phyloP scores from a whole-genome alignment of 2,113 vertebrate species.

The Lota lota region DNA sequence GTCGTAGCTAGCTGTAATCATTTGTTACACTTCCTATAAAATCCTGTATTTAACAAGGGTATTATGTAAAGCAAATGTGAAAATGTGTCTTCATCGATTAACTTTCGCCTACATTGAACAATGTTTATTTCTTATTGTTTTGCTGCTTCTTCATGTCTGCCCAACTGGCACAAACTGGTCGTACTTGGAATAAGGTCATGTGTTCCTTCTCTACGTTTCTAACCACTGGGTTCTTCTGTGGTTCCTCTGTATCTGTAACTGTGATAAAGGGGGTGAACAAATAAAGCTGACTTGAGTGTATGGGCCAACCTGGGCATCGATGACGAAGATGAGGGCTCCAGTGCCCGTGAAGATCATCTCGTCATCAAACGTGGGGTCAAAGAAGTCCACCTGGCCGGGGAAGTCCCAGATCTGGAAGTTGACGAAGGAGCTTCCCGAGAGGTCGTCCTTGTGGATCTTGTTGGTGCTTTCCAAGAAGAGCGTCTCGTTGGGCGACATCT shows the following conservation, averaged over 20 bases:
- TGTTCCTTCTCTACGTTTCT: too few relatives aligned
- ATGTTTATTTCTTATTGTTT: too few relatives aligned
- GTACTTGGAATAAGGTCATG: not conserved
- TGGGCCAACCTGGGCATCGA: slow-evolving; percentile 87
- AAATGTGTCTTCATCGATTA: too few relatives aligned
- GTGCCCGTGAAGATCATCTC: slow-evolving; percentile 98
- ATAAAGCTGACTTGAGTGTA: not conserved
- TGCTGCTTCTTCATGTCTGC: too few relatives aligned
- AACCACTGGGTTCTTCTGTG: too few relatives aligned
- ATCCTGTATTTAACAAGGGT: too few relatives aligned
- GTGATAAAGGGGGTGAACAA: not conserved
- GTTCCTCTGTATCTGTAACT: not conserved
- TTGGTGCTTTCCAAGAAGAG: slow-evolving; percentile 94
- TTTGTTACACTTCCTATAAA: too few relatives aligned
- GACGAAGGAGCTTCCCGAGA: slow-evolving; percentile 92
- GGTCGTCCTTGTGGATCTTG: slow-evolving; percentile 94
- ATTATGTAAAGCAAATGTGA: too few relatives aligned
- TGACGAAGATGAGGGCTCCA: slow-evolving; percentile 95
- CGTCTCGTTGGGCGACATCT: slow-evolving; percentile 97
- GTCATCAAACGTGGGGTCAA: slow-evolving; percentile 95
- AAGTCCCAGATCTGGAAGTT: slow-evolving; percentile 96
- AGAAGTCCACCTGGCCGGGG: slow-evolving; percentile 95
- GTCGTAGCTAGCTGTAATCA: too few relatives aligned
- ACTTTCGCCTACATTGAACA: too few relatives aligned
- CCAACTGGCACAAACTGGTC: not conserved